Conservation (phyloP, 2,797 vertebrate species). For the Erithacus rubecula region DNA sequence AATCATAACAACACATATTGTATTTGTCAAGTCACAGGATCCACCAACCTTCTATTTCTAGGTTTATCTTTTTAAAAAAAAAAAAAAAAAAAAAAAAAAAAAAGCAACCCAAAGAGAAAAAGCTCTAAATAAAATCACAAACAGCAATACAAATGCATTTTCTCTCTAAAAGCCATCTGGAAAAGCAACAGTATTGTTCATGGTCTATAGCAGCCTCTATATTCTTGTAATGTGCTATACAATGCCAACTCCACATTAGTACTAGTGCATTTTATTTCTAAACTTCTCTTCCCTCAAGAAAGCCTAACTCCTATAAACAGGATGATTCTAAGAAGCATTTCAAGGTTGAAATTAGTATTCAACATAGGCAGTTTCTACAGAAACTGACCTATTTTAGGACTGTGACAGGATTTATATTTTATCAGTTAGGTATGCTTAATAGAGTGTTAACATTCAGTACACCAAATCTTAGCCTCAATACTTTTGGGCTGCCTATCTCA, state of each 20-base stretch:
- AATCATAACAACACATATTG: neutral
- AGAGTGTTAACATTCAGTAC: slow-evolving; percentile 28
- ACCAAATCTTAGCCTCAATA: neutral
- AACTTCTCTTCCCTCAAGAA: neutral
- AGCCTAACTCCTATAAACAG: neutral
- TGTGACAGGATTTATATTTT: slow-evolving; percentile 5
- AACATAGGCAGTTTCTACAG: neutral
- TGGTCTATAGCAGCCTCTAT: slow-evolving; percentile 8
- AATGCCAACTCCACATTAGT: neutral
- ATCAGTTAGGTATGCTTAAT: neutral
- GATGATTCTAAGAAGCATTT: neutral
- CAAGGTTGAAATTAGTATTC: neutral
- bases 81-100: neutral
- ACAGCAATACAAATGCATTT: slow-evolving; percentile 22
- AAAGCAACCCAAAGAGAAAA: slow-evolving; percentile 2
- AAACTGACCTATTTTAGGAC: slow-evolving; percentile 38
- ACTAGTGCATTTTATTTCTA: neutral
- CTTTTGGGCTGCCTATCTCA: neutral
- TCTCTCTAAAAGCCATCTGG: slow-evolving; percentile 51
- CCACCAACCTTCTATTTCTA: slow-evolving; percentile 33
- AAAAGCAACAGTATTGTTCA: slow-evolving; percentile 56
- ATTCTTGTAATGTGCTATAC: neutral
- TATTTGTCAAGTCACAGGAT: slow-evolving; percentile 42
- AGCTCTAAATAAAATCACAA: slow-evolving; percentile 34
- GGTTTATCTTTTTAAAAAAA: neutral